Base-by-base conservation (phyloP, 2,888 invertebrate species). In the Bombylius discolor region DNA sequence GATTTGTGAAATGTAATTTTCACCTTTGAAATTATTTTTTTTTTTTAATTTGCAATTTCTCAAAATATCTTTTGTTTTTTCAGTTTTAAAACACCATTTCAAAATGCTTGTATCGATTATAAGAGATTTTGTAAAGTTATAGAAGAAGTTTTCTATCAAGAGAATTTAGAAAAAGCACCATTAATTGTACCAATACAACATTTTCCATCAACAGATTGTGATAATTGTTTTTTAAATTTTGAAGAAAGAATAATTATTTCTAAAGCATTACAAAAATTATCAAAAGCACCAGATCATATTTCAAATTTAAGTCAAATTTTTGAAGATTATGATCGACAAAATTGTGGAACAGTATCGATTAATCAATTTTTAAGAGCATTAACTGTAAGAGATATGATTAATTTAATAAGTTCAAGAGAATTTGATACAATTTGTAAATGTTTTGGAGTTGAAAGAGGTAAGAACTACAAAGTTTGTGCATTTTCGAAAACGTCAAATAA, bases 381-480 rank as follows among this genome's bases (percentile, higher is more conserved):
- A 47, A 79, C 82, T 34, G 69, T 79, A 44, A 79, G 87, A 58
- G 78, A 79, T 42, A 77, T 87, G 78, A 76, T 83, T 63, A 71
- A 79, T 65, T 70, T 81, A 64, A 73, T 88, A 54, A 84, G 83
- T 51, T 77, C 78, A 58, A 78, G 79, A 39, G 87, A 89, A 71
- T 76, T 87, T 31, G 82, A 85, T 56, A 73, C 81, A n/a, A 64
- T 88, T 57, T 82, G 81, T 74, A 86, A 86, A 72, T 85, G 87
- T 71, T 89, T 88, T 71, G 80, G 83, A 49, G 79, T 81, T 62
- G 79, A 79, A 64, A 78, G 83, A 60, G 85, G 83, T 63, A 58
- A 57, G 23, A 23, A 23, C 23, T 23, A 23, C 23, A 54, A 51
- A 36, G n/a, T 14, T 47, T 49, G 36, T 39, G 5, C 7, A 34